Evolutionary conservation across 1,140 invertebrate genomes (phyloP), one percentile per base, ranked within the genome.

Genomic region (Monomorium pharaonis): DNA sequence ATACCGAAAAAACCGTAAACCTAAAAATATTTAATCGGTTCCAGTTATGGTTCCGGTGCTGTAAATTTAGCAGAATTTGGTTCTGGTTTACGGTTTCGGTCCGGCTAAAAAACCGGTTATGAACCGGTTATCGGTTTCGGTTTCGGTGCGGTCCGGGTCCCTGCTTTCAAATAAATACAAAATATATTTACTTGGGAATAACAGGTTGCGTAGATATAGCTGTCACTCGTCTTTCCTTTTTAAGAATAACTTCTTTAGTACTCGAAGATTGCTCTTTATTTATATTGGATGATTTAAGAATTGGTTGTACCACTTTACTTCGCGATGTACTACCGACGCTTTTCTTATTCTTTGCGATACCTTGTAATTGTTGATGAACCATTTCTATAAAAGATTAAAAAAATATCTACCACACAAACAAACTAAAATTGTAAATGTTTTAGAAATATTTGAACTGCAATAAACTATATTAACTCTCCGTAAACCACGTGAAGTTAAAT

Each of bases 351-450:
- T 96, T 95, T 70, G 95, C 95, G 74, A 96, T 95, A 3, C 96
- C 96, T 93, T 96, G 96, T n/a, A 96, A 94, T 86, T 97, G 96
- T 86, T 96, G 96, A 92, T 97, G 97, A 87, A 93, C 95, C 94
- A 95, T 95, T 92, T 95, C 94, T 95, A 33, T 7, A 87, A 91
- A 84, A 84, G 62, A 14, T 70, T 44, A 84, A 76, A 77, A 14
- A 51, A 42, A 37, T n/a, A 63, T 75, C 12, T 33, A 51, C 51
- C 37, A 47, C 16, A 60, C 7, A 10, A n/a, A 7, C 10, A 9
- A 69, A 37, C 69, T 65, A 24, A 1, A 33, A 49, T 47, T 58
- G 7, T 33, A 16, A 58, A 58, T 58, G 14, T 4, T 42, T 24
- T 7, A 24, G 10, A 75, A 74, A 18, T 16, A 51, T 37, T 37